Evolutionary conservation across 2,888 invertebrate species (phyloP), one percentile per base, ranked within the genome.

Genomic region (Idaea biselata): DNA sequence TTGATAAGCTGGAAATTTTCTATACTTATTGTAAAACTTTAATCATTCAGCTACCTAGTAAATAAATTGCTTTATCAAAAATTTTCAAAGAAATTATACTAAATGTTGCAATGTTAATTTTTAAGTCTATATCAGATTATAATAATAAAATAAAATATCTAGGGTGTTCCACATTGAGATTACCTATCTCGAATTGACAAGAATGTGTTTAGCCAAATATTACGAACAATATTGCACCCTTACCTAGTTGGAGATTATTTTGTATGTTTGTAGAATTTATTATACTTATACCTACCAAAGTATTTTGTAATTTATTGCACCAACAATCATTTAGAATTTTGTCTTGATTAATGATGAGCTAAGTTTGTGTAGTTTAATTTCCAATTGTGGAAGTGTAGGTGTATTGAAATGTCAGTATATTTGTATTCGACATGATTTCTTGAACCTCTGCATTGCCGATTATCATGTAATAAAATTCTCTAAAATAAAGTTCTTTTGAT

Each of bases 401-500:
- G 86, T 89, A 89, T 82, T 86, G 82, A 89, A 87, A 87, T 86
- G 82, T 88, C 87, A 86, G 83, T 89, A 89, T 87, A 88, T 87
- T 90, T 88, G 83, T 90, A 89, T 87, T 87, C 79, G 83, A 87
- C 81, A 89, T 90, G 82, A 87, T 91, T 91, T 89, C 86, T 91
- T 84, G 82, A 85, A 86, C 86, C 88, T 92, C 87, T 91, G 91
- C 91, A 92, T 91, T 91, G 91, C 91, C 91, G 91, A 91, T 90
- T 89, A 88, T 89, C 86, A 89, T 91, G 91, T 91, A 91, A 44
- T 44, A 44, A 91, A 86, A 89, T 88, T 91, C 89, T 91, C 87
- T 89, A 89, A 91, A 92, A 91, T 92, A 93, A 93, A 93, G 91
- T 93, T 93, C 91, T 93, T 93, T 93, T 93, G 92, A 92, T 93